These are phyloP conservation scores for Drosophila maculinotata DNA, from an alignment of 2,888 invertebrate genomes.

Conservation along the genomic window DNA sequence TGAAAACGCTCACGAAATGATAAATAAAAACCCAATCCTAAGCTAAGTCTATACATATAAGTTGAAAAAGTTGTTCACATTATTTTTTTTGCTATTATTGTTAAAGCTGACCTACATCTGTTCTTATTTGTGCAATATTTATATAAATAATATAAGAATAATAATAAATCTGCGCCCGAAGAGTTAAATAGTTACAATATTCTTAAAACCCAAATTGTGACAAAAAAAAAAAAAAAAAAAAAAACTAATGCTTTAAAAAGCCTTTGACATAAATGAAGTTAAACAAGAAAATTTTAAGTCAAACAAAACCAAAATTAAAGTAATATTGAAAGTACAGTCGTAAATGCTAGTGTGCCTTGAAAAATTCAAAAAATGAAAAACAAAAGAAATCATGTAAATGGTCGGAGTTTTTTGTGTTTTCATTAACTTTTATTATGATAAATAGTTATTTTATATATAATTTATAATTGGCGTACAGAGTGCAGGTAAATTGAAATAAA, in stretches of 20 bases:
- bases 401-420: constrained; percentile 47
- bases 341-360: constrained; percentile 84
- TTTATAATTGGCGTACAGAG: constrained; percentile 20
- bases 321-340: constrained; percentile 73
- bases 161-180: constrained; percentile 55
- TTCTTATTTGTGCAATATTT: constrained; percentile 79
- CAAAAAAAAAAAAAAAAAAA: constrained; percentile 59
- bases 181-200: constrained; percentile 40
- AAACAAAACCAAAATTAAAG: constrained; percentile 48
- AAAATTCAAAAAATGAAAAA: constrained; percentile 65
- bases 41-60: constrained; percentile 67
- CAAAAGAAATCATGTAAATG: constrained; percentile 34
- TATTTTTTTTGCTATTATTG: constrained; percentile 67
- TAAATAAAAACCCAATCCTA: constrained; percentile 49
- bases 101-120: constrained; percentile 70
- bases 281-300: constrained; percentile 36
- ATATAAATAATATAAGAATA: constrained; percentile 67
- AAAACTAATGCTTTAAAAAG: constrained; percentile 24
- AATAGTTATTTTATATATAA: constrained; percentile 26
- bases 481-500: constrained; percentile 13
- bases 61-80: constrained; percentile 71
- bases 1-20: constrained; percentile 75
- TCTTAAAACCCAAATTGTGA: constrained; percentile 52
- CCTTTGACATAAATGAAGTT: constrained; percentile 23
- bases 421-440: constrained; percentile 36